Base-by-base conservation (phyloP, 2,113 vertebrate species). In the Pelusios castaneus region DNA sequence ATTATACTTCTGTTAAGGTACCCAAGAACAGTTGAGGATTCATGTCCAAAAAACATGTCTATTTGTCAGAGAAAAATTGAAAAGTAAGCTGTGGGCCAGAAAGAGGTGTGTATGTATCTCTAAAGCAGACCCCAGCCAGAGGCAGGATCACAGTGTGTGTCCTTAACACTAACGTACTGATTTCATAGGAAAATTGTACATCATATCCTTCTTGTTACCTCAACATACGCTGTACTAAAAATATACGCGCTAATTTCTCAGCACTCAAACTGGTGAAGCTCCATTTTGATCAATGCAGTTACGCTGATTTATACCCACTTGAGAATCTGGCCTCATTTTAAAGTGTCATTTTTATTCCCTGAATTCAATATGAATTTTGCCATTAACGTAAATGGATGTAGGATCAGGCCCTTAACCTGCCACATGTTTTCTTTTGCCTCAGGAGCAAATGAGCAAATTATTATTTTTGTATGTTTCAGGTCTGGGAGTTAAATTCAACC, bases 1-100 rank as follows among this genome's bases (percentile, higher is more conserved):
- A 73, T 70, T 82, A 63, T 22, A 38, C 85, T 92, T 90, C 73
- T 85, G 82, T 89, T 76, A 51, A 96, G 93, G 82, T 70, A 91
- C 10, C 80, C 87, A 80, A 88, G 84, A 92, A 92, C 43, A 73
- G 70, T 27, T 89, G 24, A 81, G 2, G 34, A 77, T 92, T 93
- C 89, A 76, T 67, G n/a, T 73, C 82, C 67, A 29, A 47, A 94
- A 88, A 63, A 60, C 12, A 45, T 84, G 25, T 14, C 31, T 51
- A 31, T 22, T 92, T 91, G 67, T 38, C 77, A 90, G 83, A 95
- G 91, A 6, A 55, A 8, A 82, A 81, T 12, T 84, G 5, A 52
- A 80, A 90, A 92, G n/a, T 9, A 84, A 80, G 10, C 31, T 1
- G 4, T 3, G 3, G 47, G 19, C 63, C 63, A 38, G 54, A 89